These are phyloP conservation scores for Heteronetta atricapilla DNA, from an alignment of 2,113 vertebrate species.

Conservation along the genomic window DNA sequence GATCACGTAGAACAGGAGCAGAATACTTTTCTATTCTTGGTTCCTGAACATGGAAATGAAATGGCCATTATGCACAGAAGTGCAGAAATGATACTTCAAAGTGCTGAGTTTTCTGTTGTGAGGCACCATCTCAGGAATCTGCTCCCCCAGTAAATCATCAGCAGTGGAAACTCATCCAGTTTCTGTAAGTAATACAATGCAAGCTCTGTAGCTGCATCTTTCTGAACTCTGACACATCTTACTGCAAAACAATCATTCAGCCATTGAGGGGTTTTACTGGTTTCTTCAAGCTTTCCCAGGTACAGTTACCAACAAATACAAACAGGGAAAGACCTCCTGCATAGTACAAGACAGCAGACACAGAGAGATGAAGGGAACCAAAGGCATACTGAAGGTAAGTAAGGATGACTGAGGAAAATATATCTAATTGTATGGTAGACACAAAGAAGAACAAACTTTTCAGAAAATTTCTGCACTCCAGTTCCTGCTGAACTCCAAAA, in stretches of 20 bases:
- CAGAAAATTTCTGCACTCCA: neutral
- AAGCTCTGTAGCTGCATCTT: neutral
- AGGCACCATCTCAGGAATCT: neutral
- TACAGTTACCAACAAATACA: neutral
- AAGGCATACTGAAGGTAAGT: neutral
- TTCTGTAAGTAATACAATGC: neutral
- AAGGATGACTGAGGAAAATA: neutral
- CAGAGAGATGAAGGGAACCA: neutral
- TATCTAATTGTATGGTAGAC: neutral
- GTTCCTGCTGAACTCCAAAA: neutral
- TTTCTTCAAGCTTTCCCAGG: neutral
- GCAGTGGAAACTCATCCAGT: neutral
- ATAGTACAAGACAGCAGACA: neutral
- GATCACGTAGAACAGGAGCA: neutral
- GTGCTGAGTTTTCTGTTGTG: neutral
- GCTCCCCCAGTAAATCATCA: neutral
- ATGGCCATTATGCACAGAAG: neutral
- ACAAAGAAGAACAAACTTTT: neutral
- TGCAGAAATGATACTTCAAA: neutral
- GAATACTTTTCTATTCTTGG: neutral
- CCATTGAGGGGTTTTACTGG: neutral
- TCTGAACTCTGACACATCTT: neutral
- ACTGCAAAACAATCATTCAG: neutral
- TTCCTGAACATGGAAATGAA: neutral
- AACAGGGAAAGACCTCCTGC: neutral